Evolutionary conservation across 2,888 invertebrate genomes (phyloP).

Genomic region (Diaphora mendica): DNA sequence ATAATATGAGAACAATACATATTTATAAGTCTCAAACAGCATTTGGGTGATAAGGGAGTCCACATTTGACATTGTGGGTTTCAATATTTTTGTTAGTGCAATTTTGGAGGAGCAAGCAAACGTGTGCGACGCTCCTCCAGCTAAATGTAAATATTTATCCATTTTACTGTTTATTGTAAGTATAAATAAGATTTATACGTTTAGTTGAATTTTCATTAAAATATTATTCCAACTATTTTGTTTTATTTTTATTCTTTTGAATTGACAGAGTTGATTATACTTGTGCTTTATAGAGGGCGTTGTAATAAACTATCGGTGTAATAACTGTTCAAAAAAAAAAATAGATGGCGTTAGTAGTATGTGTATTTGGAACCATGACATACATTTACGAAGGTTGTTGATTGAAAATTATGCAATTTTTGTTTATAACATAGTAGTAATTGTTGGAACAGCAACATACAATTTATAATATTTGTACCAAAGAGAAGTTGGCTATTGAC

Average conservation of each 20-base stretch:
- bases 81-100: conserved; percentile 83
- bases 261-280: not conserved
- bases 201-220: conserved; percentile 87
- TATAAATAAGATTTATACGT: conserved; percentile 87
- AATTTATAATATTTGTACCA: not conserved
- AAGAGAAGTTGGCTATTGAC: conserved; percentile 20
- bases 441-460: conserved; percentile 23
- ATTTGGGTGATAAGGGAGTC: conserved; percentile 56
- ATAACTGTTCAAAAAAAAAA: not conserved
- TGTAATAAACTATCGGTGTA: conserved; percentile 12
- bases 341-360: conserved; percentile 36
- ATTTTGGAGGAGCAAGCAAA: conserved; percentile 69
- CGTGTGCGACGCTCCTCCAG: conserved; percentile 58
- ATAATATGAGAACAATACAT: conserved; percentile 10
- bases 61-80: conserved; percentile 49
- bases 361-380: not conserved
- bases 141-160: conserved; percentile 80
- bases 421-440: conserved; percentile 25
- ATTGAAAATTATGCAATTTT: conserved; percentile 42
- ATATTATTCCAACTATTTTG: conserved; percentile 62
- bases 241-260: conserved; percentile 48
- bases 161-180: conserved; percentile 83
- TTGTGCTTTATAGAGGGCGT: conserved; percentile 37
- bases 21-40: conserved; percentile 51
- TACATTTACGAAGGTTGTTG: conserved; percentile 25